A percentile compares a stretch with the other conserved stretches of the same genome.
phyloP scores from a whole-genome alignment of 2,888 invertebrate species.

The Hydropsyche betteni region DNA sequence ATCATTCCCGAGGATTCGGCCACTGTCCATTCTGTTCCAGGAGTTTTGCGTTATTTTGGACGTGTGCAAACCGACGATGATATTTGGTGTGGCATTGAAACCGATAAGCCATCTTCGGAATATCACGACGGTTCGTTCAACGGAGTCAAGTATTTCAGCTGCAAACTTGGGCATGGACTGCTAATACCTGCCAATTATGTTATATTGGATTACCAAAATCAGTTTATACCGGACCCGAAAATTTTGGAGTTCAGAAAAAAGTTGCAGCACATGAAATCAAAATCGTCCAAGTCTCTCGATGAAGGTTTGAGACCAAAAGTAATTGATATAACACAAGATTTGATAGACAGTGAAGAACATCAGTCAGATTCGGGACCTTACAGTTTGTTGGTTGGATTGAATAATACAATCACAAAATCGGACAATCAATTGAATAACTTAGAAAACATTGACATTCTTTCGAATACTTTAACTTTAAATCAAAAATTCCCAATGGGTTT shows the following conservation, averaged over 20 bases:
- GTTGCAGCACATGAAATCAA: conserved; percentile 52
- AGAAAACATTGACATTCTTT: neutral
- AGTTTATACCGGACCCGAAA: conserved; percentile 56
- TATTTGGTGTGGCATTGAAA: conserved; percentile 73
- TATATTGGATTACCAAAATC: conserved; percentile 52
- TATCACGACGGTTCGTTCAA: conserved; percentile 69
- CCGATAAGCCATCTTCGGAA: conserved; percentile 67
- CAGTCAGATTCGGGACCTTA: conserved; percentile 67
- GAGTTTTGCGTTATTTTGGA: conserved; percentile 68
- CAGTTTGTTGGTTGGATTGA: conserved; percentile 68
- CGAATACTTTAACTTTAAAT: conserved; percentile 42
- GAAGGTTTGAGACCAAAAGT: conserved; percentile 60
- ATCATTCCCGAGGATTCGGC: conserved; percentile 35
- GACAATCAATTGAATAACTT: conserved; percentile 53
- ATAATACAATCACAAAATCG: conserved; percentile 63
- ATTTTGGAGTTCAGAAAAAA: conserved; percentile 64
- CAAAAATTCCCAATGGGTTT: conserved; percentile 37
- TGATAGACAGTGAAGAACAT: conserved; percentile 60
- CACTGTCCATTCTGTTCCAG: conserved; percentile 57
- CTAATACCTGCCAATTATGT: conserved; percentile 71
- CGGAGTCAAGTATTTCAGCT: conserved; percentile 71
- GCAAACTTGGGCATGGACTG: conserved; percentile 68
- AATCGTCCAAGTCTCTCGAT: conserved; percentile 55
- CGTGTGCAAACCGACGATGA: conserved; percentile 64
- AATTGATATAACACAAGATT: conserved; percentile 62